Evolutionary conservation across 1,140 invertebrate species (phyloP), one percentile per base, ranked within the genome.

Genomic region (Dendrolimus punctatus): DNA sequence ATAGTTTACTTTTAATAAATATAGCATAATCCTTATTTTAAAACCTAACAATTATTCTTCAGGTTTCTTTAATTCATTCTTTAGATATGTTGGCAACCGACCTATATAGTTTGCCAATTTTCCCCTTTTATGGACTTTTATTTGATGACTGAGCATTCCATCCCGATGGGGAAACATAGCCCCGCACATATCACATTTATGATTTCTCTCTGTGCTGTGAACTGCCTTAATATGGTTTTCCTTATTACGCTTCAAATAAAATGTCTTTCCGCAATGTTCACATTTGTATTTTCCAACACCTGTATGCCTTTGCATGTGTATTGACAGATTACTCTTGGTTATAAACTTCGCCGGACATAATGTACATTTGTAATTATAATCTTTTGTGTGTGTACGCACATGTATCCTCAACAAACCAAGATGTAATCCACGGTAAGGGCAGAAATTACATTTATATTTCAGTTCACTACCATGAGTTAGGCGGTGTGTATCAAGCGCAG

Each of bases 361-460:
- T 9, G 57, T 48, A 52, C 65, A 67, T 45, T 61, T 58, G 23
- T 67, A 60, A 40, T 60, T 63, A n/a, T 67, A 67, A 42, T 67
- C 65, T 8, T 62, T 57, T 6, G 62, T 64, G 40, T 67, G 61
- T 8, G 65, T 67, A n/a, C 62, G 47, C 4, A 64, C 57, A 59
- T 67, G 65, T 4, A 64, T 55, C 40, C 57, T 67, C 7, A 67
- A 40, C 37, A 67, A 44, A 37, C 56, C 61, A 23, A 53, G 39
- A 55, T 67, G 55, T 9, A 57, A 49, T 2, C 61, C 62, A 23
- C 56, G 49, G n/a, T 67, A 64, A 2, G 61, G 62, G 50, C 65
- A 67, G 48, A 60, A 61, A 8, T 58, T 46, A 40, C 65, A 67
- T 54, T 64, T 57, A 40, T 56, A 63, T 55, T 63, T 60, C 10